These are phyloP conservation scores for Archips xylosteana DNA, from an alignment of 2,888 invertebrate genomes.

Conservation along the genomic window DNA sequence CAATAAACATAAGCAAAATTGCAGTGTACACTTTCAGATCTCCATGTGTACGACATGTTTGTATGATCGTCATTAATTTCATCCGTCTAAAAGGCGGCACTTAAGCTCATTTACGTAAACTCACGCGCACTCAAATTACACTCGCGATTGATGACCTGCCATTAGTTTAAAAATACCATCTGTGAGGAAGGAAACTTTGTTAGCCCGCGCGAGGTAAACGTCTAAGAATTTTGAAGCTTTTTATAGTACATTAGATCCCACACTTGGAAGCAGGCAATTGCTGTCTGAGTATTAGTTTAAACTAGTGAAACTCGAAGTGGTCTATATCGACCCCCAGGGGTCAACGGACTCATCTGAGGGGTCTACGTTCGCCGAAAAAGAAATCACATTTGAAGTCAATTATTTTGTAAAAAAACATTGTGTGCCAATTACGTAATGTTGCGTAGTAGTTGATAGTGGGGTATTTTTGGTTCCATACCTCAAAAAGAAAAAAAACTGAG, in stretches of 20 bases:
- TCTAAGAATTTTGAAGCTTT: background rate
- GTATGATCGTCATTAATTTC: constrained; percentile 36
- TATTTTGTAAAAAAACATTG: no score
- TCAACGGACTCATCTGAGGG: no score
- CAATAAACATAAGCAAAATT: background rate
- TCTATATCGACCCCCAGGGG: no score
- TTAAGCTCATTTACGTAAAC: constrained; percentile 39
- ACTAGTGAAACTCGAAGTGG: no score
- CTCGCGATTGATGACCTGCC: constrained; percentile 33
- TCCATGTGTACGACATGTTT: constrained; percentile 20
- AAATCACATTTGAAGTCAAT: no score
- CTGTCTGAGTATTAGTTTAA: no score
- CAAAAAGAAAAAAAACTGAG: no score
- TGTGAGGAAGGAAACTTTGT: constrained; percentile 14
- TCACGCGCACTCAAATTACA: constrained; percentile 36
- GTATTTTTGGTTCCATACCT: no score
- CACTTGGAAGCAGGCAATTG: no score
- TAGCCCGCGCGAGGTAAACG: background rate
- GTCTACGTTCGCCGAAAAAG: no score
- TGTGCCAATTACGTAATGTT: no score
- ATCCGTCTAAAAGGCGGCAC: constrained; percentile 33
- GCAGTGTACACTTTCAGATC: constrained; percentile 15
- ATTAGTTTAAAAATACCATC: constrained; percentile 40
- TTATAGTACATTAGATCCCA: background rate
- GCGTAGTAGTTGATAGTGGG: no score